Evolutionary conservation across 2,113 vertebrate species (phyloP), one percentile per base, ranked within the genome.

Genomic region (Uria aalge): DNA sequence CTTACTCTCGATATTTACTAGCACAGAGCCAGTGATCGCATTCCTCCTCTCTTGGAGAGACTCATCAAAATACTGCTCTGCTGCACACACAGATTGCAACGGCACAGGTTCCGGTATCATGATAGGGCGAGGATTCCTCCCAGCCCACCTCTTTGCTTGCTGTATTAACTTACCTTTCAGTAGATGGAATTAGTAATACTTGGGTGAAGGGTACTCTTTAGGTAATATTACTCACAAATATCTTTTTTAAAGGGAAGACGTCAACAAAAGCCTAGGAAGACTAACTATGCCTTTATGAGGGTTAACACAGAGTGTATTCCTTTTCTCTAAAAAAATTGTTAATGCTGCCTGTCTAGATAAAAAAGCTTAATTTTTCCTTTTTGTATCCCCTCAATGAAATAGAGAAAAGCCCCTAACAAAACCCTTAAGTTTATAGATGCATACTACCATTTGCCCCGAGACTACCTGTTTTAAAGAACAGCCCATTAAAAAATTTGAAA

Each of bases 401-500:
- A 47, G 24, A 73, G 32, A 52, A 92, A 76, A 60, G 17, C 3
- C 21, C n/a, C 59, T 15, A n/a, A 86, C n/a, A 92, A 94, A 95
- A 57, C 11, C 18, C 30, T 71, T 91, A 52, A 30, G 30, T 66
- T 80, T 84, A 69, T 11, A 67, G 68, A 38, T 9, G 7, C 36
- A 43, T 40, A 45, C 2, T 29, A 66, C 23, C 52, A 75, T 30
- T 92, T 92, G 34, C 32, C 22, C 30, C 0, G 0, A 82, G 34
- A 80, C 30, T 56, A 71, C 8, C 21, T 78, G 19, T 48, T 78
- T 85, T 74, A 94, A 96, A 89, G 45, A 81, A 84, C 3, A 93
- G 56, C 27, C 48, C 43, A 87, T 53, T 76, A 62, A 82, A 85
- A 89, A 91, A 48, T 73, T 75, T 84, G 47, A 91, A 74, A 86